Evolutionary conservation across 2,888 invertebrate species (phyloP).

Genomic region (Diplolepis rosae): DNA sequence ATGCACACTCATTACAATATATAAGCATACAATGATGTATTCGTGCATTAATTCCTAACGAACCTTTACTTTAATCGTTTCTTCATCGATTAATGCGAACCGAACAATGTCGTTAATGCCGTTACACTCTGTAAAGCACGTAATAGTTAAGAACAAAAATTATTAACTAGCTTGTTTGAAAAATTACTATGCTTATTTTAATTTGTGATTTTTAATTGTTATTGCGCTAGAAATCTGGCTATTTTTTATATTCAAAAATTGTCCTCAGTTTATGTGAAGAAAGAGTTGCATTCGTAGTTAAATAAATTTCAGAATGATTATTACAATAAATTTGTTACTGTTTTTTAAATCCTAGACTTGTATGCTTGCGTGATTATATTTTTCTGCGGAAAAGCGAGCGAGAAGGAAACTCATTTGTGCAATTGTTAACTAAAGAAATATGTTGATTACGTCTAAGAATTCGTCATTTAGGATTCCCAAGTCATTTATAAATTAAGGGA

Average conservation of each 20-base stretch:
- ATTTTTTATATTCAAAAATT: conserved; percentile 18
- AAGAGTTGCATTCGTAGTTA: neutral
- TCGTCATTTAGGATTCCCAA: neutral
- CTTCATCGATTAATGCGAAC: conserved; percentile 17
- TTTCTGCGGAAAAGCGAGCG: conserved; percentile 12
- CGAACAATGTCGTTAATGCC: conserved; percentile 20
- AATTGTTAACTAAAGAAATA: conserved; percentile 64
- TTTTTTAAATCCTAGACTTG: conserved; percentile 28
- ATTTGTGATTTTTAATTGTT: conserved; percentile 2
- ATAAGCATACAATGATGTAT: conserved; percentile 30
- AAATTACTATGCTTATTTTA: conserved; percentile 4
- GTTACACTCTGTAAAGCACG: conserved; percentile 28
- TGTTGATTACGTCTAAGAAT: conserved; percentile 51
- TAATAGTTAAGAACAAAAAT: conserved; percentile 4
- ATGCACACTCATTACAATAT: conserved; percentile 27
- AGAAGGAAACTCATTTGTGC: neutral
- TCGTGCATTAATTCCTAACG: conserved; percentile 19
- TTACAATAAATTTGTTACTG: neutral
- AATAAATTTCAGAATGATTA: conserved; percentile 10
- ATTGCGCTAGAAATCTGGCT: neutral
- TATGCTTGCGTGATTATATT: conserved; percentile 24
- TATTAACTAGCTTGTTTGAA: neutral
- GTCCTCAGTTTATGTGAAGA: neutral
- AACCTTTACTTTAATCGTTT: conserved; percentile 24
- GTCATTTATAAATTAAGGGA: neutral